These are phyloP conservation scores for Papilio xuthus DNA, from an alignment of 1,140 invertebrate species.

Conservation along the genomic window DNA sequence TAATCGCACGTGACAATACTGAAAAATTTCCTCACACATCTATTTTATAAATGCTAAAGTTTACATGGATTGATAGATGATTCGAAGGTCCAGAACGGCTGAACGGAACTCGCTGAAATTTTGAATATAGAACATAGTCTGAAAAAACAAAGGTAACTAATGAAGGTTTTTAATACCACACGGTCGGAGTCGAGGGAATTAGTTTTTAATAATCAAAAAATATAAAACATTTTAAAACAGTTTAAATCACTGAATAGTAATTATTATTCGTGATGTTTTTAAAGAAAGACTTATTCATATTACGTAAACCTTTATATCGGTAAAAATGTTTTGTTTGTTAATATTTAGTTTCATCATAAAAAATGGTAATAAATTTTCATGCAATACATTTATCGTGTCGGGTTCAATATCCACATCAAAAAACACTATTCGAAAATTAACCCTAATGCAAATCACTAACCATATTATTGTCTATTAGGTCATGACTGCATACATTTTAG, in stretches of 20 bases:
- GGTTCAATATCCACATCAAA: conserved; percentile 22
- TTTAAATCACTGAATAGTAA: not conserved
- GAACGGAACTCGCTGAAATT: too few relatives aligned
- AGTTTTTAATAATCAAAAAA: not conserved
- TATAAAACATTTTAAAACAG: not conserved
- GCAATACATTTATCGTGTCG: not conserved
- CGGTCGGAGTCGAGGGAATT: not conserved
- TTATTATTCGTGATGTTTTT: not conserved
- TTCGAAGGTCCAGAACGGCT: too few relatives aligned
- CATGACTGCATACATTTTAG: conserved; percentile 61
- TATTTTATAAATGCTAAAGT: too few relatives aligned
- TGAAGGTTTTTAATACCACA: too few relatives aligned
- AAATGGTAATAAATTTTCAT: not conserved
- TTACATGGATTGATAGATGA: too few relatives aligned
- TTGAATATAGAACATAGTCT: too few relatives aligned
- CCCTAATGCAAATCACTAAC: conserved; percentile 57
- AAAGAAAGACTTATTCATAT: too few relatives aligned
- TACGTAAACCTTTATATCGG: too few relatives aligned
- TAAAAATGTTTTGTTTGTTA: too few relatives aligned
- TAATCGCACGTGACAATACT: not conserved
- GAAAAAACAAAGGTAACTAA: too few relatives aligned
- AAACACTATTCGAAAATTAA: conserved; percentile 59
- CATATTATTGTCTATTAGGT: conserved; percentile 67
- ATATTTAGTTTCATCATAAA: too few relatives aligned
- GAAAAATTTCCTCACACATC: not conserved